Evolutionary conservation across 1,140 invertebrate genomes (phyloP), one percentile per base, ranked within the genome.

Genomic region (Bombus superbus): DNA sequence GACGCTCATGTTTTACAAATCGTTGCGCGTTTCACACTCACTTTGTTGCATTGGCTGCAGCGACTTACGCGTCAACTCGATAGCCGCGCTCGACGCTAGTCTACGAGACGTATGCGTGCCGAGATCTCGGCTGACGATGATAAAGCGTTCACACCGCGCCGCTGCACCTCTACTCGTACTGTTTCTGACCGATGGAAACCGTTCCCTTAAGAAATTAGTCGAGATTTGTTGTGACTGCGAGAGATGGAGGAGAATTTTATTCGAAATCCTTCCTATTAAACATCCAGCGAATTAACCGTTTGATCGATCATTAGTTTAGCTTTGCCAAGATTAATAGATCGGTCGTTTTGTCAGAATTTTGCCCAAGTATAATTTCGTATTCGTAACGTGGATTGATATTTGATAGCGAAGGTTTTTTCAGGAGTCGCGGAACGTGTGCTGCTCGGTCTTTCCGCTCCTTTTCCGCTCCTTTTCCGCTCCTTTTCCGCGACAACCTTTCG

Each of bases 1-100:
- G 74, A 76, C 74, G 75, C 25, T 59, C 75, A 10, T 77, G 75
- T 77, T 77, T 77, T 77, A 77, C 75, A 77, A 77, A 77, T 77
- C 75, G 75, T 59, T 40, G 53, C 75, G 75, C 75, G 75, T 77
- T 64, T 77, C 75, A 77, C 75, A 77, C 75, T 77, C 75, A 64
- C 75, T 77, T 77, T 62, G 75, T 77, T 77, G 75, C 75, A 77
- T 62, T 22, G 75, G 75, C 59, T 64, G 75, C 75, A 77, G 38
- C 75, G 57, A 40, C 74, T 40, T 25, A 35, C 74, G 32, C 53
- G 74, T 76, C 74, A n/a, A n/a, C 75, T 57, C 53, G 53, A 62
- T 57, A 62, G 59, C 74, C 22, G 1, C 35, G 64, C n/a, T 68
- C 64, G 64, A 32, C 25, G n/a, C 73, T 15, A 32, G 47, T 53